phyloP scores from a whole-genome alignment of 2,113 vertebrate species.

The Piaya cayana region DNA sequence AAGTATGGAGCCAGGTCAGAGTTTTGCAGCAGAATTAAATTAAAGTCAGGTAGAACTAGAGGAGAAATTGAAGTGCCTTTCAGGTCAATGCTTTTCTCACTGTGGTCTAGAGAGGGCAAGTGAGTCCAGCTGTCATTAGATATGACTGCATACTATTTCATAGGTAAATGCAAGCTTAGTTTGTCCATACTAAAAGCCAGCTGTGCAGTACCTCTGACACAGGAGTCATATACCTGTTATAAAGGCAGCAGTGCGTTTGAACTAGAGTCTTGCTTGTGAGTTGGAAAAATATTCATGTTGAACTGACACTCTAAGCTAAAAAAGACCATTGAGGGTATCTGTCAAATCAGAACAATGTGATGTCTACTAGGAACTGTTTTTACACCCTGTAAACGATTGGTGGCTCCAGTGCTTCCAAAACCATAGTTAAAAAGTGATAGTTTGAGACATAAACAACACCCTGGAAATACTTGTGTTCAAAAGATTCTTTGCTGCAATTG shows the following conservation, averaged over 20 bases:
- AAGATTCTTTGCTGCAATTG: not conserved
- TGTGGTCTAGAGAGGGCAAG: not conserved
- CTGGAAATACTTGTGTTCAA: not conserved
- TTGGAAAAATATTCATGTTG: not conserved
- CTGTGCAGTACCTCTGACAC: not conserved
- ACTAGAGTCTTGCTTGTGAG: not conserved
- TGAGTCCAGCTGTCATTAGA: not conserved
- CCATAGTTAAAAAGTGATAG: not conserved
- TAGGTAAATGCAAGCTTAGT: not conserved
- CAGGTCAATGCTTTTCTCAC: not conserved
- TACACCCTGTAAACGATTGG: fast-evolving
- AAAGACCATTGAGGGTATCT: not conserved
- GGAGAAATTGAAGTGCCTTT: not conserved
- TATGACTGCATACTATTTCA: not conserved
- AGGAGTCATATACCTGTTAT: not conserved
- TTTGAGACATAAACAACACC: not conserved
- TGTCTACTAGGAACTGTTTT: not conserved
- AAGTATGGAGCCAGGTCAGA: not conserved
- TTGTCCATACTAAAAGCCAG: not conserved
- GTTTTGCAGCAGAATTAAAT: not conserved
- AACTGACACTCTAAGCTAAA: not conserved
- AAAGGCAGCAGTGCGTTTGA: not conserved
- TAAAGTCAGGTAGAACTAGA: not conserved
- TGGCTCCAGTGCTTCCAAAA: not conserved
- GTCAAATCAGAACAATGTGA: not conserved